Conservation (phyloP, 2,113 vertebrate genomes). For the Ctenomys sociabilis region DNA sequence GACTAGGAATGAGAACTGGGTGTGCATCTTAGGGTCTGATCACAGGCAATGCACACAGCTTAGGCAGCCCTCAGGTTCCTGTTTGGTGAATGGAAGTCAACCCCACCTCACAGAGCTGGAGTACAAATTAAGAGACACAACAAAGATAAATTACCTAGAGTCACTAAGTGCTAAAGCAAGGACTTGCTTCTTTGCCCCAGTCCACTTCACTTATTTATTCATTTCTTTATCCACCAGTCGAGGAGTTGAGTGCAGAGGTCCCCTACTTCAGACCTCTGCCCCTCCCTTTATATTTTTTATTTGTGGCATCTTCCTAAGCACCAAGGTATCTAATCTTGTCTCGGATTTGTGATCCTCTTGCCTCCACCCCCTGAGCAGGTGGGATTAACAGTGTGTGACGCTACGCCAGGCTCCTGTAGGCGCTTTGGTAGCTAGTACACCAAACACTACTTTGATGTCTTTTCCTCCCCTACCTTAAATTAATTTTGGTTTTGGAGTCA, state of each 20-base stretch:
- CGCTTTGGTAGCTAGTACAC: background rate
- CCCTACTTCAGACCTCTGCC: background rate
- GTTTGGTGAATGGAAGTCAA: slow-evolving; percentile 13
- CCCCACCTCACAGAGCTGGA: background rate
- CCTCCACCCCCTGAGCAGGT: background rate
- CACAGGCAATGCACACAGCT: too few relatives aligned
- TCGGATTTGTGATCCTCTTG: background rate
- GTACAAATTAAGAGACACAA: background rate
- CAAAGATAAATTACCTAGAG: background rate
- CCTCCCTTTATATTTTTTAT: background rate
- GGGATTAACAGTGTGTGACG: background rate
- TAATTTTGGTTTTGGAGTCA: slow-evolving; percentile 42
- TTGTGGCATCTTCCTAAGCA: background rate
- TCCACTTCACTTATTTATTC: background rate
- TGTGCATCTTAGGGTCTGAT: too few relatives aligned
- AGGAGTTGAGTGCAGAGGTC: background rate
- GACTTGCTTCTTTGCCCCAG: background rate
- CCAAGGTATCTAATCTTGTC: background rate
- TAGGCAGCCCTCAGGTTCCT: too few relatives aligned
- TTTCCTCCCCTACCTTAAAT: background rate
- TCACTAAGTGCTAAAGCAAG: background rate
- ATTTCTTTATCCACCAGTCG: background rate
- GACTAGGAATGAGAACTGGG: too few relatives aligned
- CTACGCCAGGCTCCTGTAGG: background rate
- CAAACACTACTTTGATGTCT: background rate